Percentiles rank a stretch among this genome's conserved stretches.
phyloP scores from a whole-genome alignment of 1,140 invertebrate genomes.

The Ceratina australensis region DNA sequence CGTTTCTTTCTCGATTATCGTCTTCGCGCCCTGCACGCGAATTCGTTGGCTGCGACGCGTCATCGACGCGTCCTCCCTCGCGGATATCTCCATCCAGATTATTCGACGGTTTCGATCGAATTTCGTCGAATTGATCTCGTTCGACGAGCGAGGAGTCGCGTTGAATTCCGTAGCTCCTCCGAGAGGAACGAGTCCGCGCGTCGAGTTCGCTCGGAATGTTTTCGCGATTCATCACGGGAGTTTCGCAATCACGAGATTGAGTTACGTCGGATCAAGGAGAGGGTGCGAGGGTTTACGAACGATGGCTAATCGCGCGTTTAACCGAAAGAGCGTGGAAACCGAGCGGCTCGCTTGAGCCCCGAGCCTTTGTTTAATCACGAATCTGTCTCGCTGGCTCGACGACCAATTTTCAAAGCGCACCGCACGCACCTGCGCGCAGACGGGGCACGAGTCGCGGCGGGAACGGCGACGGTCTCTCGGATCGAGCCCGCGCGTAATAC shows the following conservation, averaged over 20 bases:
- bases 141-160: too few relatives aligned
- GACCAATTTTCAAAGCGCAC: conserved; percentile 44
- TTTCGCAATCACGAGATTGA: not conserved
- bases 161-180: too few relatives aligned
- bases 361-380: conserved; percentile 16
- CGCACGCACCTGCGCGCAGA: conserved; percentile 4
- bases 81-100: too few relatives aligned
- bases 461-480: not conserved
- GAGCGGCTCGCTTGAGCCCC: not conserved
- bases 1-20: conserved; percentile 69
- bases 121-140: too few relatives aligned
- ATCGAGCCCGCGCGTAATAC: too few relatives aligned
- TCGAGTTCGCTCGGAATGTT: conserved; percentile 8
- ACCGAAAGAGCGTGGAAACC: conserved; percentile 37
- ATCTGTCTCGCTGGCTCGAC: conserved; percentile 35
- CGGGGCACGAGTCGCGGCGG: conserved; percentile 9
- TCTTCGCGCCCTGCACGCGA: conserved; percentile 51
- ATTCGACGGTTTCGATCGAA: too few relatives aligned
- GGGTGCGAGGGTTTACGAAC: conserved; percentile 23
- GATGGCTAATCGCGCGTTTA: conserved; percentile 26
- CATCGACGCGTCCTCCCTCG: not conserved
- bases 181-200: too few relatives aligned
- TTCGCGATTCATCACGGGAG: not conserved
- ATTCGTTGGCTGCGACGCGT: conserved; percentile 18
- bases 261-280: not conserved